Evolutionary conservation across 2,797 vertebrate genomes (phyloP).

Genomic region (Ataeniobius toweri): DNA sequence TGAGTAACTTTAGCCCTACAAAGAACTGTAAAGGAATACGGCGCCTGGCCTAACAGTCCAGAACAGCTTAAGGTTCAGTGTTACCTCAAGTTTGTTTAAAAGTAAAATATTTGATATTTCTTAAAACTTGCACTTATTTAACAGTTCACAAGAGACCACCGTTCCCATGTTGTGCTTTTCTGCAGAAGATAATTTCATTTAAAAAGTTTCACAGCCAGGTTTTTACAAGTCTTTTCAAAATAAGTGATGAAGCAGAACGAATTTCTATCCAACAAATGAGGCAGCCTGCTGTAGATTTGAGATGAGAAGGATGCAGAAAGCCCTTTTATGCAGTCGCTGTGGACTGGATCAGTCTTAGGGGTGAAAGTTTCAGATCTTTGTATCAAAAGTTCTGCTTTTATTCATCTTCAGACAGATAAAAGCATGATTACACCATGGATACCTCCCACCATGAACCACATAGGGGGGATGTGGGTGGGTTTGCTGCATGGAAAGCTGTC

Average conservation of each 20-base stretch:
- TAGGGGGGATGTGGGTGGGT: not conserved
- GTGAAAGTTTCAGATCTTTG: conserved; percentile 1
- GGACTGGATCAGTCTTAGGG: not conserved
- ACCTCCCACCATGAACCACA: not conserved
- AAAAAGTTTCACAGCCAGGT: not conserved
- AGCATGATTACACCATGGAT: not conserved
- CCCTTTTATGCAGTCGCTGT: not conserved
- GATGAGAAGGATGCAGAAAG: not conserved
- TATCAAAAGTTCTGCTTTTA: not conserved
- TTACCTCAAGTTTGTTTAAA: not conserved
- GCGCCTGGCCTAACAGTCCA: not conserved
- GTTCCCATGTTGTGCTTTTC: not conserved
- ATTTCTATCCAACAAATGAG: not conserved
- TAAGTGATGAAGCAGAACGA: not conserved
- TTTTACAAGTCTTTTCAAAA: not conserved
- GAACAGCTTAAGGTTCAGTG: not conserved
- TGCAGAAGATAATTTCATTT: not conserved
- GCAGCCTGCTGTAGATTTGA: not conserved
- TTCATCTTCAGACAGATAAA: not conserved
- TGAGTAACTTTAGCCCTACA: too few relatives aligned
- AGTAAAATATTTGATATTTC: not conserved
- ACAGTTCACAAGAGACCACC: not conserved
- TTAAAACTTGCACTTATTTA: not conserved
- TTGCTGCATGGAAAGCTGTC: not conserved
- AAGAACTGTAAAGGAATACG: not conserved